phyloP scores from a whole-genome alignment of 2,113 vertebrate species.

The Verasper variegatus region DNA sequence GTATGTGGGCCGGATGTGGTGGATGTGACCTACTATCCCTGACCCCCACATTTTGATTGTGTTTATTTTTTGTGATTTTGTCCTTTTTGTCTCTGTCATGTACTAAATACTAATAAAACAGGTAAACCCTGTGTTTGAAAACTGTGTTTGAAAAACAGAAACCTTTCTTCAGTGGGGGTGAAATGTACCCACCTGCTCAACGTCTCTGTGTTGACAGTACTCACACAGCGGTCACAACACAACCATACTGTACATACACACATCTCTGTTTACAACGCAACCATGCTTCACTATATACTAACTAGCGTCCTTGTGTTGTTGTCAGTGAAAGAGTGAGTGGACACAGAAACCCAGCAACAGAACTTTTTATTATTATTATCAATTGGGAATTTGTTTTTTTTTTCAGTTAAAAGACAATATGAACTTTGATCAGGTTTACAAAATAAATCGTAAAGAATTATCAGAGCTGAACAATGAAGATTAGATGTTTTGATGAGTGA shows the following conservation, averaged over 20 bases:
- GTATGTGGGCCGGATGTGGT: too few species aligned
- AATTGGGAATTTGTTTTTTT: not conserved
- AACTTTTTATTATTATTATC: not conserved
- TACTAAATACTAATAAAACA: too few species aligned
- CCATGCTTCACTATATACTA: not conserved
- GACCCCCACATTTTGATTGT: too few species aligned
- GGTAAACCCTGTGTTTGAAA: too few species aligned
- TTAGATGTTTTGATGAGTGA: not conserved
- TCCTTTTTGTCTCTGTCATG: too few species aligned
- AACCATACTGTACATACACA: not conserved
- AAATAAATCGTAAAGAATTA: not conserved
- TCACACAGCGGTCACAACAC: conserved; percentile 9
- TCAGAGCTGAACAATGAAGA: not conserved
- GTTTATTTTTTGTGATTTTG: too few species aligned
- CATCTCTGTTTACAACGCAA: not conserved
- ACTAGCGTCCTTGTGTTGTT: not conserved
- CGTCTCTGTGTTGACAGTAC: conserved; percentile 43
- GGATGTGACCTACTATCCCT: too few species aligned
- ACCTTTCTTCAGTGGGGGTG: not conserved
- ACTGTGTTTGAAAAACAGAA: too few species aligned
- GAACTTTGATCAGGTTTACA: not conserved
- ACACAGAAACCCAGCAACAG: not conserved
- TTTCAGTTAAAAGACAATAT: conserved; percentile 1
- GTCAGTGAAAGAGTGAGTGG: not conserved
- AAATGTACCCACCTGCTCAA: not conserved